A percentile compares a stretch with the other conserved stretches of the same genome.
These are phyloP conservation scores for Myotis planiceps DNA, from an alignment of 2,797 vertebrate species.

Conservation along the genomic window DNA sequence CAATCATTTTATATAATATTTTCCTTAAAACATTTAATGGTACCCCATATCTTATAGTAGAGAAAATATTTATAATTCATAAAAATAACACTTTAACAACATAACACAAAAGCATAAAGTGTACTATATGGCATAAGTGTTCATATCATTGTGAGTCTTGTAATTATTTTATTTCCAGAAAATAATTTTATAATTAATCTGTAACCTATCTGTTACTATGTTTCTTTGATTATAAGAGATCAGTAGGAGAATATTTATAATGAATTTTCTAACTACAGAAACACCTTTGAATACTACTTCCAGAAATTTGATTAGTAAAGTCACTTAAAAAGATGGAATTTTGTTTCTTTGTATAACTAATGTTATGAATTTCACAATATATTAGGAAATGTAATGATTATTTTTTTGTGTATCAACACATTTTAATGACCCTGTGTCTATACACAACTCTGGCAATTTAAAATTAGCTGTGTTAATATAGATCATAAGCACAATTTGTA, in stretches of 20 bases:
- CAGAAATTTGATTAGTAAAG: slow-evolving; percentile 17
- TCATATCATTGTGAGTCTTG: not conserved
- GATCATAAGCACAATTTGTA: not conserved
- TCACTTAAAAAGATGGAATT: not conserved
- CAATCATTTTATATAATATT: not conserved
- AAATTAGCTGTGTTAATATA: not conserved
- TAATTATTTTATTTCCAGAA: not conserved
- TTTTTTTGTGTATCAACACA: not conserved
- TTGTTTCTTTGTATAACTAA: not conserved
- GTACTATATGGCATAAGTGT: not conserved
- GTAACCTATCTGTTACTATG: not conserved
- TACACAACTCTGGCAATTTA: not conserved
- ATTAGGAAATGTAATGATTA: not conserved
- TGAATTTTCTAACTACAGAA: not conserved
- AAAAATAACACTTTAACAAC: not conserved
- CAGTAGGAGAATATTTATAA: not conserved
- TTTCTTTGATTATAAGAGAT: not conserved
- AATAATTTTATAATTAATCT: not conserved
- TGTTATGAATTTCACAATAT: not conserved
- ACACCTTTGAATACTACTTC: not conserved
- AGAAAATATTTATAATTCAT: not conserved
- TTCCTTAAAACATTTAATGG: not conserved
- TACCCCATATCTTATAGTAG: not conserved
- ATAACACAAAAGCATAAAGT: not conserved
- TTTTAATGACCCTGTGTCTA: not conserved